Base-by-base conservation (phyloP, 2,888 invertebrate genomes). In the Drosophila percnosoma region DNA sequence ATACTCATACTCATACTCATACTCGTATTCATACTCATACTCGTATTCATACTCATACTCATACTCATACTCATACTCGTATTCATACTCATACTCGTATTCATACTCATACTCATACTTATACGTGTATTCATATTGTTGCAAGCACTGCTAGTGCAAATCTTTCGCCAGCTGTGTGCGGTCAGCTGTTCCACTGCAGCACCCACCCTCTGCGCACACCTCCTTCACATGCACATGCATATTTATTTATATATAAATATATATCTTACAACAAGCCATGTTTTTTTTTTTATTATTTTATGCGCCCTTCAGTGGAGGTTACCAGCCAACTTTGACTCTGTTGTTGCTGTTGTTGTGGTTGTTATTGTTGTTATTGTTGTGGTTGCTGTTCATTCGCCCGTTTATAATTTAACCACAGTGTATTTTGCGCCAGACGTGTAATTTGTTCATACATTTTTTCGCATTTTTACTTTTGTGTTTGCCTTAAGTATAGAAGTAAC, bases 351-450 rank as follows among this genome's bases (percentile, higher is more conserved):
- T 57, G 62, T 62, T 70, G 38, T 54, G 68, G 67, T 73, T 71
- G 79, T 64, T 60, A 24, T 40, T 51, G 71, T 38, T 57, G 62
- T 62, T 70, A 42, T 58, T 70, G 67, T 73, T 71, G 79, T 67
- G 64, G 80, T 79, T 83, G 78, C 71, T 85, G 84, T 61, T 79
- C 83, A 83, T 68, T 85, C 89, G 89, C 64, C 87, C 89, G 84
- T 86, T 85, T 75, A 85, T 85, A 88, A 85, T 85, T 73, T 78
- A 86, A 88, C 84, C 89, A 73, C 87, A 88, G 73, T 59, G 78
- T 68, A 53, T 36, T 59, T 73, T 60, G 71, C 52, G 52, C 68
- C 52, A 81, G 83, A 60, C 71, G 73, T 83, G 69, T 80, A 76
- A 86, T 83, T 83, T 83, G 73, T 70, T 63, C 61, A 29, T 60